Conservation (phyloP, 1,140 invertebrate genomes). For the Pentalonia nigronervosa region DNA sequence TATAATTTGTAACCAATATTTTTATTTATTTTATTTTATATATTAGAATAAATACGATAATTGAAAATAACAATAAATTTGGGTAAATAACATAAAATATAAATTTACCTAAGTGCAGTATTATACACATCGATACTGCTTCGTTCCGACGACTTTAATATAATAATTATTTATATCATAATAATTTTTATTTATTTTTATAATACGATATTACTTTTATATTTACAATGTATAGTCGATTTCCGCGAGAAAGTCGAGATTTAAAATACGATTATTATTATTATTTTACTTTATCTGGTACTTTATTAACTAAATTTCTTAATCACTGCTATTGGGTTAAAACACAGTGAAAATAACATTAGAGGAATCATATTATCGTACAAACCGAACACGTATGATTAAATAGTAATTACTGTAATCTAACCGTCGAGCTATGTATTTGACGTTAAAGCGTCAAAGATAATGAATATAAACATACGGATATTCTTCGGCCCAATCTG, state of each 20-base stretch:
- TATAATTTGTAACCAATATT: neutral
- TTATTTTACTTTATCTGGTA: neutral
- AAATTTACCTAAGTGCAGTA: too few relatives aligned
- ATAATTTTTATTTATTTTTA: neutral
- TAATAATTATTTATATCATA: neutral
- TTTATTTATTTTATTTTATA: too few relatives aligned
- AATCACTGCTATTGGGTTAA: neutral
- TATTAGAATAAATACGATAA: too few relatives aligned
- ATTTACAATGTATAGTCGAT: neutral
- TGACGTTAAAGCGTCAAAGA: neutral
- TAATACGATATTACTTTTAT: neutral
- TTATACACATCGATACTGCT: neutral
- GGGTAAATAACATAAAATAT: too few relatives aligned
- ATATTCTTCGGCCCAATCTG: neutral
- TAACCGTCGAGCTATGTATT: neutral
- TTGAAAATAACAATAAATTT: too few relatives aligned
- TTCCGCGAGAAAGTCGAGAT: neutral
- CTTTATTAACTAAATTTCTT: neutral
- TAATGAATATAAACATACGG: neutral
- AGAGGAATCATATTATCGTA: neutral
- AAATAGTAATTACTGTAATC: slow-evolving; percentile 19
- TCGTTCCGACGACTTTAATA: neutral
- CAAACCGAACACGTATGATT: neutral
- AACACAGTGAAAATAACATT: neutral
- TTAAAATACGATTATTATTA: neutral